Evolutionary conservation across 2,113 vertebrate species (phyloP), one percentile per base, ranked within the genome.

Genomic region (Austrofundulus limnaeus): DNA sequence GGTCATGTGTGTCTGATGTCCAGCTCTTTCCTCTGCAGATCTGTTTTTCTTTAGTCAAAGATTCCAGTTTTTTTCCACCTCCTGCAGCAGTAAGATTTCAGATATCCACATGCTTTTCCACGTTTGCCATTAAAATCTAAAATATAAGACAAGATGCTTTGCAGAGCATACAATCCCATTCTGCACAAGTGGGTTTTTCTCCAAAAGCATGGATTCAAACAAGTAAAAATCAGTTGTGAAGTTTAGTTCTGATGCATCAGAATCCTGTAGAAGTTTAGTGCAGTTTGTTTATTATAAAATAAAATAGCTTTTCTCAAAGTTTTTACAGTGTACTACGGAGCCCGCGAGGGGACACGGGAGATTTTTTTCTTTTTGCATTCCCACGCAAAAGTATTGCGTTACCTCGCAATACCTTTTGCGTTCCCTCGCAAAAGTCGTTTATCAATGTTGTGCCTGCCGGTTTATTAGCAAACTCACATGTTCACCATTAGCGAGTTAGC

Each of bases 31-130:
- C 70, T 73, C 70, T 64, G 47, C 50, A 50, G 54, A 11, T 47
- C 65, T 79, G 74, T 45, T 70, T 65, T n/a, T 17, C 62, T 62
- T 86, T 59, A 70, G 70, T 25, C 25, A 37, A 37, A 58, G 31
- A 47, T 70, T 42, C 57, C 34, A 51, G 58, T 56, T 66, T 74
- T 81, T 67, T 81, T 85, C 46, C 63, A 64, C 49, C 72, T 59
- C 23, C 25, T 75, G 52, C 83, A 52, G 41, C 66, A 68, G 51
- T 74, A 57, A 72, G 62, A 24, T 46, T 53, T 14, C 42, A 56
- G 66, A 21, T 63, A 68, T 52, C 4, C 75, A 79, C 73, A 72
- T 80, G 72, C 31, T 51, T 11, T 13, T 64, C 75, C 66, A 78
- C 77, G 72, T 56, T 66, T 11, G 15, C 3, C 5, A 1, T 52